Evolutionary conservation across 2,888 invertebrate species (phyloP), one percentile per base, ranked within the genome.

Genomic region (Netelia fuscicornis): DNA sequence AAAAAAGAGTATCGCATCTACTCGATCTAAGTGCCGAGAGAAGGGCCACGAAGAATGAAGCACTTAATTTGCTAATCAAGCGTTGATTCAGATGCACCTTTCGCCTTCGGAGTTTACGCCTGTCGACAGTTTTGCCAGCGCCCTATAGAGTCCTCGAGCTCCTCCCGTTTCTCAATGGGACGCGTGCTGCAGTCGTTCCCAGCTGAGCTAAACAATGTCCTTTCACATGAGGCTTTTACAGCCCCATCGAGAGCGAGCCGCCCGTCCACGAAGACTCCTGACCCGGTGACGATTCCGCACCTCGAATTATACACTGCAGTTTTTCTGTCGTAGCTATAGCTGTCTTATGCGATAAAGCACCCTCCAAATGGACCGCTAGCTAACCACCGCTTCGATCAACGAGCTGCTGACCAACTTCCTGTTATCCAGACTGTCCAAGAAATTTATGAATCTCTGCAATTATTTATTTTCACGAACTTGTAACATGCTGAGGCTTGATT

Each of bases 151-250:
- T 85, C 86, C 81, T 87, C 79, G 23, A 56, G 37, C 70, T 71
- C 23, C 67, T 54, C 58, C 54, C 71, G 25, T 71, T 58, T 37
- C 78, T 88, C 87, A 88, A 90, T 89, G 88, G 88, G 86, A 87
- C 88, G 85, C 85, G 85, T 83, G 52, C 70, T 64, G 71, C 90
- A 89, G 88, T 89, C 90, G 88, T 87, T 81, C 87, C 91, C 93
- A 93, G 93, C 93, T 93, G 93, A 93, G 89, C 90, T 91, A 92
- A 93, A 93, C 93, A 93, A 93, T 93, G 92, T 92, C 90, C 88
- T 92, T 93, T 93, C 92, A 93, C 93, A 92, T 93, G 92, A 91
- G 87, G 93, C 93, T 93, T 93, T 93, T 92, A 92, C 89, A 90
- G 92, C 92, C 92, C 93, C 89, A 93, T 91, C 90, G 81, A 88